Evolutionary conservation across 2,888 invertebrate species (phyloP), one percentile per base, ranked within the genome.

Genomic region (Trachelus iudaicus): DNA sequence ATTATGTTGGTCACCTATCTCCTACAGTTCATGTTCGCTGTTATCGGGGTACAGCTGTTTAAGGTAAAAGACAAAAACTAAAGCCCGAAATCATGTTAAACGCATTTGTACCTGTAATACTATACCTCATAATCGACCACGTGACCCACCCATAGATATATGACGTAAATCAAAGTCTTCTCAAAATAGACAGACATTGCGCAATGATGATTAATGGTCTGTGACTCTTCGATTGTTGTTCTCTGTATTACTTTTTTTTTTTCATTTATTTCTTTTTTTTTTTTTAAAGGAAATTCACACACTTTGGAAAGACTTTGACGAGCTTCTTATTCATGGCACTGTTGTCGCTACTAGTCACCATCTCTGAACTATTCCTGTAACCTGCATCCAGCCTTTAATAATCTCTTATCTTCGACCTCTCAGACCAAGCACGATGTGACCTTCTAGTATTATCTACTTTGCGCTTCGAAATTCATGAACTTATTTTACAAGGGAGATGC

Each of bases 11-110:
- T 99, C 94, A 99, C 99, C 92, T 98, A 98, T 95, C 97, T 99
- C 93, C 97, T 99, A 93, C 98, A 99, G 95, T 99, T 99, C 95
- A 99, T 99, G 99, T 99, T 99, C 93, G 99, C 99, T 94, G 99
- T 99, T 93, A 99, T 99, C 93, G 99, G 99, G 94, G 99, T 99
- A 93, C 99, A 99, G 94, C 96, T 99, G 90, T 99, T 99, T 95
- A 99, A 99, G 96, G 97, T 97, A 95, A 95, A 94, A 92, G 31
- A 71, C 1, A 71, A 71, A 30, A 31, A 56, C 56, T 56, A 56
- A 56, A 56, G 56, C 23, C 56, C 56, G 56, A 56, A 56, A 56
- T 56, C 56, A 56, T 56, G 23, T 56, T 56, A 56, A 56, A 23
- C 56, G 56, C 56, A 56, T 56, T 56, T 56, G 56, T 56, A 56